These are phyloP conservation scores for Stenichneumon culpator DNA, from an alignment of 2,888 invertebrate genomes.

Conservation along the genomic window DNA sequence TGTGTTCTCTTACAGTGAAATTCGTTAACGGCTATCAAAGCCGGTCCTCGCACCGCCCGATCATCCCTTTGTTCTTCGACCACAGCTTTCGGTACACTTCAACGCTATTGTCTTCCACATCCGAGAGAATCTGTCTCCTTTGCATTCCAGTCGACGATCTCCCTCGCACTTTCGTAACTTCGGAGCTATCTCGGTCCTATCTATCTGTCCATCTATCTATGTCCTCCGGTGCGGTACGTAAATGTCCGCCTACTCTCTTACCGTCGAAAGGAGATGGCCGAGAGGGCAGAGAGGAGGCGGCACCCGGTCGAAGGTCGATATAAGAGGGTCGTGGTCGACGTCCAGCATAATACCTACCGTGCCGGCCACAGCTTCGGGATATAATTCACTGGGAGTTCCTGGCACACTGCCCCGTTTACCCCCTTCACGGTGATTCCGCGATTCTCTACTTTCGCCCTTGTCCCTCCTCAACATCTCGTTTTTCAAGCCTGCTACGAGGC, in stretches of 20 bases:
- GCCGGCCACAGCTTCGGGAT: slow-evolving; percentile 68
- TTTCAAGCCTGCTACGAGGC: slow-evolving; percentile 13
- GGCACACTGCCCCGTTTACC: slow-evolving; percentile 69
- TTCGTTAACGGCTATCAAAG: slow-evolving; percentile 17
- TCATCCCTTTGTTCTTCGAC: slow-evolving; percentile 39
- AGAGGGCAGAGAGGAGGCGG: slow-evolving; percentile 52
- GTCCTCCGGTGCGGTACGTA: slow-evolving; percentile 4
- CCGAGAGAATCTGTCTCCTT: background rate
- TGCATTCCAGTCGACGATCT: background rate
- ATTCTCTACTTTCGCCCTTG: slow-evolving; percentile 20
- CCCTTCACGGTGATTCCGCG: background rate
- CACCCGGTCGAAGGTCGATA: slow-evolving; percentile 56
- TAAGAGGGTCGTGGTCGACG: slow-evolving; percentile 56
- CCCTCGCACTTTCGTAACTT: background rate
- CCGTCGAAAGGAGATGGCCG: slow-evolving; percentile 48
- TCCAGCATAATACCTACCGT: slow-evolving; percentile 69
- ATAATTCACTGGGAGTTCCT: slow-evolving; percentile 70
- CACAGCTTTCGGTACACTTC: slow-evolving; percentile 7
- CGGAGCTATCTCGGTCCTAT: background rate
- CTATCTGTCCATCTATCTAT: slow-evolving; percentile 14
- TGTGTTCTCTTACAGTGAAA: background rate
- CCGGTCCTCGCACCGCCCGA: background rate
- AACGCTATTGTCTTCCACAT: background rate
- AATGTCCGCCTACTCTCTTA: slow-evolving; percentile 56
- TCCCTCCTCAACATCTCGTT: slow-evolving; percentile 20